A percentile compares a stretch with the other conserved stretches of the same genome.
phyloP scores from a whole-genome alignment of 2,888 invertebrate genomes.

The Entomobrya multifasciata region DNA sequence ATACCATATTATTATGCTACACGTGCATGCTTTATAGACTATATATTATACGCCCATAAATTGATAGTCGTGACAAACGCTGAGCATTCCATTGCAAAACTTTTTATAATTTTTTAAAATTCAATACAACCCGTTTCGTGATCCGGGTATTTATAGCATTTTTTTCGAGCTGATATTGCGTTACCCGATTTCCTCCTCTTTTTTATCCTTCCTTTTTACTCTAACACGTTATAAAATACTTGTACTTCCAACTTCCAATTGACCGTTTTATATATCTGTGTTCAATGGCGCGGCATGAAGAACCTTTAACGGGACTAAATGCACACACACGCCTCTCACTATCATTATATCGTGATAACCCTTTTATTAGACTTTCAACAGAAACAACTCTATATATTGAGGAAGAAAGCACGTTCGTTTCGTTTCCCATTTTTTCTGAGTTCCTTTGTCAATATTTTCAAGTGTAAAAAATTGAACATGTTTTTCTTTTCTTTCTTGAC shows the following conservation, averaged over 20 bases:
- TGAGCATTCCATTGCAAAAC: background rate
- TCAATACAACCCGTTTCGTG: conserved; percentile 4
- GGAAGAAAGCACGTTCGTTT: background rate
- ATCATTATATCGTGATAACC: background rate
- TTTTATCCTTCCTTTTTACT: no score
- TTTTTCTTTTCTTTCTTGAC: background rate
- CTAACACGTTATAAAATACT: background rate
- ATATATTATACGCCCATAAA: background rate
- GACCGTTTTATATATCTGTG: no score
- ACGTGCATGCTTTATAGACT: no score
- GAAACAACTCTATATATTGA: background rate
- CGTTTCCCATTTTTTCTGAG: background rate
- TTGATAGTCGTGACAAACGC: conserved; percentile 17
- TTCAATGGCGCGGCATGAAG: no score
- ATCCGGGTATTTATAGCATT: conserved; percentile 8
- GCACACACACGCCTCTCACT: background rate
- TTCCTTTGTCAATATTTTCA: background rate
- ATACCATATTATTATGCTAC: no score
- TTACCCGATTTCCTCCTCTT: background rate
- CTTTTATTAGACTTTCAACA: conserved; percentile 17
- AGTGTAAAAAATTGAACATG: background rate
- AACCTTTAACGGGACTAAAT: no score
- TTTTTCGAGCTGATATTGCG: background rate
- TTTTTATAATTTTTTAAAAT: conserved; percentile 21
- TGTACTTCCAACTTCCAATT: no score